A percentile compares a stretch with the other conserved stretches of the same genome.
Evolutionary conservation across 2,797 vertebrate species (phyloP).

Genomic region (Lagodon rhomboides): DNA sequence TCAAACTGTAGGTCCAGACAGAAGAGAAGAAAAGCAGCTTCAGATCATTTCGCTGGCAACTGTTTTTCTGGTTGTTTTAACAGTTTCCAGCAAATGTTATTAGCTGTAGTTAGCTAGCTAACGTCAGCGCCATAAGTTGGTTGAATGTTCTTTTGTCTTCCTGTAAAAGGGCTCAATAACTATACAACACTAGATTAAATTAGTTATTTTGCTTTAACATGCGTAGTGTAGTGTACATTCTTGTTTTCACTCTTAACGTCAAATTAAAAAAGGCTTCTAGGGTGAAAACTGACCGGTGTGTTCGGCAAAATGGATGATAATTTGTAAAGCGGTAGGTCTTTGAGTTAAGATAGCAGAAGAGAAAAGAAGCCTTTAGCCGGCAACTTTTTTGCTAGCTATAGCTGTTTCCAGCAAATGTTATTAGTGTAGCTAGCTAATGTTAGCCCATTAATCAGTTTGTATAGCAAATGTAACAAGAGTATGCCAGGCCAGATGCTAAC

Average conservation of each 20-base stretch:
- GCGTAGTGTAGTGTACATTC: background rate
- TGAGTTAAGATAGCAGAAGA: no score
- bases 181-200: background rate
- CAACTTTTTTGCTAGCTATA: no score
- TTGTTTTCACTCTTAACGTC: background rate
- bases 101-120: background rate
- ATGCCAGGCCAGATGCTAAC: background rate
- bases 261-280: background rate
- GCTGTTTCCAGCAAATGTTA: no score
- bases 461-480: no score
- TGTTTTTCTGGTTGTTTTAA: background rate
- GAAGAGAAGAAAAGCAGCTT: background rate
- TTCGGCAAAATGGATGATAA: background rate
- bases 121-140: background rate
- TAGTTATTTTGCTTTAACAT: background rate
- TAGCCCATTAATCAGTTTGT: no score
- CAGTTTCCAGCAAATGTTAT: background rate
- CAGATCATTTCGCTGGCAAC: background rate
- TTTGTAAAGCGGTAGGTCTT: no score
- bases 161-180: no score
- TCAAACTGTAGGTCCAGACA: background rate
- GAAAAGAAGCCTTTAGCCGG: no score
- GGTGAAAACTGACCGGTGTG: background rate
- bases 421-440: no score
- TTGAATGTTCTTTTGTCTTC: background rate